Conservation (phyloP, 2,888 invertebrate species). For the Rotaria magnacalcarata region DNA sequence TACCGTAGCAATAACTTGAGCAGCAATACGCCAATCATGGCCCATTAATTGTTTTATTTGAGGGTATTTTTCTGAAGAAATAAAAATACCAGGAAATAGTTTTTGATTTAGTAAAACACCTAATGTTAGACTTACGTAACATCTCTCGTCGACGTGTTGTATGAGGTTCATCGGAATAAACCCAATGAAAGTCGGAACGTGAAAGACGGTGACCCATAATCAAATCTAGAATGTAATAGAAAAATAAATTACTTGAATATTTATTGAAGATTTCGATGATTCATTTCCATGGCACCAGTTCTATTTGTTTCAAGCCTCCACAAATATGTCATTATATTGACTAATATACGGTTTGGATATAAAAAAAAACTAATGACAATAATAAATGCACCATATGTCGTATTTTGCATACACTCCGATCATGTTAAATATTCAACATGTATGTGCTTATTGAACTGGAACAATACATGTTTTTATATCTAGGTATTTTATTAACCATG, state of each 20-base stretch:
- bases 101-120: background rate
- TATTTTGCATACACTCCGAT: background rate
- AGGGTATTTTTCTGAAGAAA: constrained; percentile 75
- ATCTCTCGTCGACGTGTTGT: constrained; percentile 42
- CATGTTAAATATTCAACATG: background rate
- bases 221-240: background rate
- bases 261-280: background rate
- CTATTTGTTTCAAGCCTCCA: background rate
- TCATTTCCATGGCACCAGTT: background rate
- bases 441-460: background rate
- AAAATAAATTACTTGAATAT: no score
- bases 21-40: constrained; percentile 85
- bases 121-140: constrained; percentile 11
- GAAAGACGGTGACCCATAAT: constrained; percentile 32
- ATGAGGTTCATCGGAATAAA: constrained; percentile 46
- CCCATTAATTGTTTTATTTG: constrained; percentile 83
- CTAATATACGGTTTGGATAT: background rate
- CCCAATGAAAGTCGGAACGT: constrained; percentile 40
- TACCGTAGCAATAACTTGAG: constrained; percentile 81
- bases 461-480: background rate
- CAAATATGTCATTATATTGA: background rate
- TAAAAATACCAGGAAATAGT: background rate
- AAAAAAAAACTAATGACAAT: background rate
- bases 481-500: background rate
- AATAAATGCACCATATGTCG: background rate